These are phyloP conservation scores for Pyrocephalus nanus DNA, from an alignment of 2,797 vertebrate genomes.

Conservation along the genomic window DNA sequence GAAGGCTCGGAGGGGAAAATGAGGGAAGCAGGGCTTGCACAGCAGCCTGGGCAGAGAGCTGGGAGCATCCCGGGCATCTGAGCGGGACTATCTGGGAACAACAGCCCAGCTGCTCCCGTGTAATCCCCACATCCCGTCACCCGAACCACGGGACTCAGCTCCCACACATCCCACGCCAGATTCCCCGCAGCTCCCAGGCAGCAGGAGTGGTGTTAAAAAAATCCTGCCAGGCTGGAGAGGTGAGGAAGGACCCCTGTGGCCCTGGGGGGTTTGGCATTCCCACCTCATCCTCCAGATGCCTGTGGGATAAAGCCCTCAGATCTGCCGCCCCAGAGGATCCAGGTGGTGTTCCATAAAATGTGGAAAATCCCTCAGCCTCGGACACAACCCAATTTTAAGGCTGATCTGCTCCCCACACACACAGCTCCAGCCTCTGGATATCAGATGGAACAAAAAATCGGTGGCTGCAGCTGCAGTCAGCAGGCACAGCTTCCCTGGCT, in stretches of 20 bases:
- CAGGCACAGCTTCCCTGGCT: background rate
- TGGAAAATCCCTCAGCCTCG: background rate
- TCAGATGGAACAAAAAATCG: background rate
- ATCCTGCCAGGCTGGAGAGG: background rate
- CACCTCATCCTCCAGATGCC: background rate
- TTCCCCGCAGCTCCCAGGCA: background rate
- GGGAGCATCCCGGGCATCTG: accelerated
- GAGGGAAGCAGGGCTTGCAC: background rate
- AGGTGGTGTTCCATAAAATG: background rate
- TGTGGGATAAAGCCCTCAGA: background rate
- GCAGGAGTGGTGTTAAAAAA: background rate
- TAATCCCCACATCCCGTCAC: accelerated
- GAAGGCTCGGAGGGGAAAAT: accelerated
- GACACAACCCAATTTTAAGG: background rate
- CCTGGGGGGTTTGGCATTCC: background rate
- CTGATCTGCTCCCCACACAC: background rate
- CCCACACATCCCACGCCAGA: accelerated
- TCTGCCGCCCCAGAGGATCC: background rate
- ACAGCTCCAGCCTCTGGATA: background rate
- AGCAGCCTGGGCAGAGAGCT: background rate
- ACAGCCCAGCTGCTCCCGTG: accelerated
- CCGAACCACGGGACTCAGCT: accelerated
- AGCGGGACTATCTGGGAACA: accelerated
- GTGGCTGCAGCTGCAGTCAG: background rate
- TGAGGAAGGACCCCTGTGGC: background rate